Evolutionary conservation across 1,140 invertebrate genomes (phyloP).

Genomic region (Drosophila neocordata): DNA sequence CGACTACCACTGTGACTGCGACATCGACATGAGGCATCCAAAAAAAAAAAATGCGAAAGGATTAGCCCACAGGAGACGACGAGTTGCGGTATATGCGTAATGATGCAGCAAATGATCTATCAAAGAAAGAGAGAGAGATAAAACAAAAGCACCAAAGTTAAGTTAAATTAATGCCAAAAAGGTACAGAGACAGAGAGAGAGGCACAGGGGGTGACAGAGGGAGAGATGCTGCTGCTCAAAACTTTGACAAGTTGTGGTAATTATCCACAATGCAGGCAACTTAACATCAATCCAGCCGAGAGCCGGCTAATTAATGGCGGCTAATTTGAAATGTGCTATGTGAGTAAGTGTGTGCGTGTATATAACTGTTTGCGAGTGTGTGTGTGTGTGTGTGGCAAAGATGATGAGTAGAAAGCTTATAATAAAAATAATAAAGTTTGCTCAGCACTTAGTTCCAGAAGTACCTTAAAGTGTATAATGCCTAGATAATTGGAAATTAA

Average conservation of each 20-base stretch:
- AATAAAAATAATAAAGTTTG: slow-evolving; percentile 49
- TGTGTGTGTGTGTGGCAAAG: not conserved
- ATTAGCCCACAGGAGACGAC: slow-evolving; percentile 44
- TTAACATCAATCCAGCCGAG: slow-evolving; percentile 69
- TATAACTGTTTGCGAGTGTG: not conserved
- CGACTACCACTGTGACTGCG: not conserved
- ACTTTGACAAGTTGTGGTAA: slow-evolving; percentile 59
- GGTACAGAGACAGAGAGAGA: slow-evolving; percentile 7
- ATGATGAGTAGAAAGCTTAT: slow-evolving; percentile 37
- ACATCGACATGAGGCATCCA: slow-evolving; percentile 13
- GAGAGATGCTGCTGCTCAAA: slow-evolving; percentile 33
- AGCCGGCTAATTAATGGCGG: slow-evolving; percentile 70
- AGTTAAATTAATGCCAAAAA: slow-evolving; percentile 39
- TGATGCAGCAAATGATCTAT: slow-evolving; percentile 76
- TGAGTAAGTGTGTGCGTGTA: slow-evolving; percentile 3
- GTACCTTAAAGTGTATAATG: slow-evolving; percentile 19
- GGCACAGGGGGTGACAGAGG: too few relatives aligned
- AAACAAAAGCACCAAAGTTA: slow-evolving; percentile 2
- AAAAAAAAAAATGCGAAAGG: slow-evolving; percentile 44
- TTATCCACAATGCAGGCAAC: slow-evolving; percentile 54
- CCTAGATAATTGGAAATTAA: slow-evolving; percentile 13
- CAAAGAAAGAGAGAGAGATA: slow-evolving; percentile 22
- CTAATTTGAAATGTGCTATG: slow-evolving; percentile 60
- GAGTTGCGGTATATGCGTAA: slow-evolving; percentile 63
- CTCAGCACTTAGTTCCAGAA: slow-evolving; percentile 42